Evolutionary conservation across 2,113 vertebrate genomes (phyloP), one percentile per base, ranked within the genome.

Genomic region (Globicephala melas): DNA sequence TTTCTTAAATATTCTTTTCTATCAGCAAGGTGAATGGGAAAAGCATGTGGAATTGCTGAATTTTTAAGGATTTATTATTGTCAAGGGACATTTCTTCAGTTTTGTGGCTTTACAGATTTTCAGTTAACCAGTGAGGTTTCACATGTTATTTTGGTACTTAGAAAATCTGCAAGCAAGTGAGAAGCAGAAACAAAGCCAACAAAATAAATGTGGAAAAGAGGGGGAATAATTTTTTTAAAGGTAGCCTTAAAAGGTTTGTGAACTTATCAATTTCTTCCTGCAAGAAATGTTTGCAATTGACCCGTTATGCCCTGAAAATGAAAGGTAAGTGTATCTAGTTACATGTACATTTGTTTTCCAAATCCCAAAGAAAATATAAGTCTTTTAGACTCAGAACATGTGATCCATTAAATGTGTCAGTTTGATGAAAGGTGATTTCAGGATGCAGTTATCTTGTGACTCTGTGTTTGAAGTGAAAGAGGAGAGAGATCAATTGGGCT

Each of bases 391-490:
- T 86, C 28, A 91, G 73, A 92, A 76, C 77, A 70, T 58, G 10
- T 89, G 60, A 91, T 89, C 50, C 33, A 85, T 82, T 93, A 87
- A 90, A 79, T 87, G 71, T 94, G 14, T 84, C 58, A 89, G 41
- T 55, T 92, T 95, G 62, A 13, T 93, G 58, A 92, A 93, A 96
- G 44, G 89, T 73, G 53, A 89, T 92, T 96, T 88, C 31, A 93
- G 50, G 62, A 73, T 80, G 8, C 36, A 89, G 58, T 44, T 85
- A 36, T 83, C 36, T 90, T 94, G 12, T 73, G n/a, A 74, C 31
- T 89, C 44, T 84, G 6, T 89, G 38, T 63, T 95, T 84, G 12
- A 79, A 82, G 10, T 96, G 87, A 89, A 94, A 83, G 65, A 97
- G 36, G 47, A 68, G 67, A 79, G 41, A 92, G 18, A 83, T 31